phyloP scores from a whole-genome alignment of 2,888 invertebrate genomes.

The Morpho helenor region DNA sequence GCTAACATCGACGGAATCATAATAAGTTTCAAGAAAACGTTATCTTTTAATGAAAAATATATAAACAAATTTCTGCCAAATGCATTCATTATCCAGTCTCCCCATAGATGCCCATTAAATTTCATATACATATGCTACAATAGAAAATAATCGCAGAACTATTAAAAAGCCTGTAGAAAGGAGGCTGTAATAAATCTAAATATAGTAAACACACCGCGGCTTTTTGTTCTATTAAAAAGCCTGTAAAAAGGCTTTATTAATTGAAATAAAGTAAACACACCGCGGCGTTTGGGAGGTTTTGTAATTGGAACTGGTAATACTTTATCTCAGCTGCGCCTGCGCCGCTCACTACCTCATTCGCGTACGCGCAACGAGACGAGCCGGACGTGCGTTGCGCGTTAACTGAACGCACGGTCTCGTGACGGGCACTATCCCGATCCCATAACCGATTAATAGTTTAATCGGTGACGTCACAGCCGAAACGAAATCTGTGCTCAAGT shows the following conservation, averaged over 20 bases:
- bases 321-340: constrained; percentile 27
- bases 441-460: constrained; percentile 29
- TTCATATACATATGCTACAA: no score
- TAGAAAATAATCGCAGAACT: no score
- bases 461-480: constrained; percentile 45
- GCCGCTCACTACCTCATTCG: constrained; percentile 35
- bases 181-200: no score
- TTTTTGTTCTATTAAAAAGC: background rate
- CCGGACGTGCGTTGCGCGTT: constrained; percentile 29
- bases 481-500: constrained; percentile 40
- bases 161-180: no score
- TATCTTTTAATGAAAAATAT: no score
- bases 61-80: no score
- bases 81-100: no score
- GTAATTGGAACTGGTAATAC: constrained; percentile 15
- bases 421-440: constrained; percentile 31
- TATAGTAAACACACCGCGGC: no score
- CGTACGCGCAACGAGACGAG: constrained; percentile 39
- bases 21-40: no score
- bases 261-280: background rate
- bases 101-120: no score
- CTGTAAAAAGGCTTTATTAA: background rate
- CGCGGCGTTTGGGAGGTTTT: background rate
- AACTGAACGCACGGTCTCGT: constrained; percentile 36
- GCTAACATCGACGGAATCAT: no score